Evolutionary conservation across 1,140 invertebrate species (phyloP).

Genomic region (Eufriesea mexicana): DNA sequence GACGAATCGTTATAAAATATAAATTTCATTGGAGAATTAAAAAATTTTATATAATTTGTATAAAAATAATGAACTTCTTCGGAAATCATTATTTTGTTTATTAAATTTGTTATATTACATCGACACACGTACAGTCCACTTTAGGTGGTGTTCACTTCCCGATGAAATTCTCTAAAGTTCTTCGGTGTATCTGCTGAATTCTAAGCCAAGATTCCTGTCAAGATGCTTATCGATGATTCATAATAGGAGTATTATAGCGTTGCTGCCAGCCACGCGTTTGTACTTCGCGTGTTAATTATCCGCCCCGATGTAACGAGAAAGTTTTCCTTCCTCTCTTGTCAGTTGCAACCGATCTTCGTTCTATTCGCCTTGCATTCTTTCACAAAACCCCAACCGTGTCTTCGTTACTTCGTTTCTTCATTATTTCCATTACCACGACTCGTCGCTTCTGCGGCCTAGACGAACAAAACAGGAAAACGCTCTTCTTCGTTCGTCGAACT

Average conservation of each 20-base stretch:
- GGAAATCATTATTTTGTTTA: background rate
- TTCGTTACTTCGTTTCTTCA: background rate
- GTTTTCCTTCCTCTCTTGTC: conserved; percentile 38
- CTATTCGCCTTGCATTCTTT: background rate
- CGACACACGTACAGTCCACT: background rate
- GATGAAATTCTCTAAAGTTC: background rate
- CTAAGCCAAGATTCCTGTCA: background rate
- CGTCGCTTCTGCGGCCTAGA: too few relatives aligned
- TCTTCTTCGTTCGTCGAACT: too few relatives aligned
- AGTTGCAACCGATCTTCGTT: background rate
- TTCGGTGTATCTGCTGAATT: background rate
- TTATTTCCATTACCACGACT: too few relatives aligned
- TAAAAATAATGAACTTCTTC: too few relatives aligned
- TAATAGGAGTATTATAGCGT: conserved; percentile 9
- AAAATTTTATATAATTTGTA: too few relatives aligned
- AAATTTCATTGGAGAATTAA: too few relatives aligned
- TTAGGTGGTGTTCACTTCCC: background rate
- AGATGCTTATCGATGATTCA: conserved; percentile 30
- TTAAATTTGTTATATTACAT: background rate
- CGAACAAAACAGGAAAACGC: too few relatives aligned
- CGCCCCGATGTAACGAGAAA: conserved; percentile 24
- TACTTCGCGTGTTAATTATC: conserved; percentile 30
- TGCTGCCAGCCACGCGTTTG: background rate
- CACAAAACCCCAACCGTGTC: background rate
- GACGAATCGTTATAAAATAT: too few relatives aligned